These are phyloP conservation scores for Resseliella maxima DNA, from an alignment of 2,888 invertebrate species.

Conservation along the genomic window DNA sequence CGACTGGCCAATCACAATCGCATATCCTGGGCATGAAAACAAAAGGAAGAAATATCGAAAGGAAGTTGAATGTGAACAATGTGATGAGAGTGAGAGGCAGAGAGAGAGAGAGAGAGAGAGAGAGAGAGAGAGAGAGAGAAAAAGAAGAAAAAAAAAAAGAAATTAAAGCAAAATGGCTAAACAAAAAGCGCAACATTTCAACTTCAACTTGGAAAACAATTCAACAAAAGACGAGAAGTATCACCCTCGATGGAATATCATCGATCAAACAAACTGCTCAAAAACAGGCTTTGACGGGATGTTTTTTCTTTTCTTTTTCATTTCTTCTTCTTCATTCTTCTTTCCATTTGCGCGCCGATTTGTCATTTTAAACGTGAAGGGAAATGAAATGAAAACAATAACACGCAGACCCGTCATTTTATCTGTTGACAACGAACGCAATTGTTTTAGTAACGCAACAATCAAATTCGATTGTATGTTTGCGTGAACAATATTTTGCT, in stretches of 20 bases:
- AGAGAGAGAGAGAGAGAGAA: background rate
- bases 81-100: background rate
- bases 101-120: too few species aligned
- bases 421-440: conserved; percentile 19
- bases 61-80: background rate
- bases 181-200: conserved; percentile 15
- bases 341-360: background rate
- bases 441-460: conserved; percentile 4
- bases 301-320: too few species aligned
- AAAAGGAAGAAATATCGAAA: too few species aligned
- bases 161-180: background rate
- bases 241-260: background rate
- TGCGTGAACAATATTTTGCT: background rate
- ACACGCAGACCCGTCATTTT: background rate
- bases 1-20: background rate
- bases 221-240: background rate
- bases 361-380: background rate
- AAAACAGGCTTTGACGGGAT: background rate
- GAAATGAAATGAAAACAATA: too few species aligned
- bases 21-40: too few species aligned
- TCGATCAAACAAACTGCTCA: conserved; percentile 21
- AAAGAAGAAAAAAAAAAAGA: background rate
- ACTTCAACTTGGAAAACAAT: too few species aligned
- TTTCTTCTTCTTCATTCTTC: too few species aligned
- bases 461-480: background rate